Conservation (phyloP, 2,888 invertebrate species). For the Pristionchus exspectatus region DNA sequence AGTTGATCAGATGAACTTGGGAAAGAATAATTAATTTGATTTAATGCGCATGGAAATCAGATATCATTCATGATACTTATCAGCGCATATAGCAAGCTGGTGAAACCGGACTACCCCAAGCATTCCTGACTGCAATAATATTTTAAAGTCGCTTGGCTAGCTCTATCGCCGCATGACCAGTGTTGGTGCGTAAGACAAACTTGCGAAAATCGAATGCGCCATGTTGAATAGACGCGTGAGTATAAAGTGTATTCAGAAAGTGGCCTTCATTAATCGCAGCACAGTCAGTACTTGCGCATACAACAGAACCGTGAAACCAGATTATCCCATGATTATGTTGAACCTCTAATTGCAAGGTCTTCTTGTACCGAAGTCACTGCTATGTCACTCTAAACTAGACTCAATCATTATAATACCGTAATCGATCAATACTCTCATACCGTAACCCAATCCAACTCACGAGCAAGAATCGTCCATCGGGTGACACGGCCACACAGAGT, state of each 20-base stretch:
- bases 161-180: too few relatives aligned
- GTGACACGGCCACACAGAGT: slow-evolving; percentile 85
- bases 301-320: neutral
- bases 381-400: too few relatives aligned
- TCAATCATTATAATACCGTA: neutral
- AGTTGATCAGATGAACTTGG: too few relatives aligned
- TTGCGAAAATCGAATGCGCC: neutral
- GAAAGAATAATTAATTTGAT: slow-evolving; percentile 14
- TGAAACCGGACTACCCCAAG: neutral
- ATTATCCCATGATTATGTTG: too few relatives aligned
- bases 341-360: too few relatives aligned
- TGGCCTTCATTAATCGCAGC: too few relatives aligned
- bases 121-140: too few relatives aligned
- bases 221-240: neutral
- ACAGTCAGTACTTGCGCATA: too few relatives aligned
- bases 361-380: too few relatives aligned
- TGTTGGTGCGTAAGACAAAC: neutral
- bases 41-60: neutral
- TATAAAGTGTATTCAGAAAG: too few relatives aligned
- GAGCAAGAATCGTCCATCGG: slow-evolving; percentile 68
- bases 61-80: too few relatives aligned
- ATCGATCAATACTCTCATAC: neutral
- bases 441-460: slow-evolving; percentile 12
- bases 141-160: neutral
- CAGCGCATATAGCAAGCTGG: neutral